These are phyloP conservation scores for Rhinogobio ventralis DNA, from an alignment of 2,797 vertebrate genomes.

Conservation along the genomic window DNA sequence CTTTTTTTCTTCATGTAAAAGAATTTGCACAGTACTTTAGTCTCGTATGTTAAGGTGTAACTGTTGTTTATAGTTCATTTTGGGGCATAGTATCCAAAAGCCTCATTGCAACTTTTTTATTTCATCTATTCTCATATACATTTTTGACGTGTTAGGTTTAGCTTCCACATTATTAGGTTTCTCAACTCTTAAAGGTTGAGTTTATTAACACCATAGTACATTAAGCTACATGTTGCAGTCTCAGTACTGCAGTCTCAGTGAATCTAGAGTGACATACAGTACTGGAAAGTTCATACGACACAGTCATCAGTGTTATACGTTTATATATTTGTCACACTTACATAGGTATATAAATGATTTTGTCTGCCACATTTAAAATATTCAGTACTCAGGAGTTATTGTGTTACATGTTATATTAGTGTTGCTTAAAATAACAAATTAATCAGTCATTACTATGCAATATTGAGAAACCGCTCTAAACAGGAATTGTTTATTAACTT, in stretches of 20 bases:
- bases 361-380: conserved; percentile 61
- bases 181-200: conserved; percentile 33
- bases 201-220: conserved; percentile 40
- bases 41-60: not conserved
- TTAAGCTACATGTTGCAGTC: conserved; percentile 51
- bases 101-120: not conserved
- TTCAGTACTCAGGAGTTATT: conserved; percentile 79
- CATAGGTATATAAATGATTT: conserved; percentile 49
- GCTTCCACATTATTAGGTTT: conserved; percentile 25
- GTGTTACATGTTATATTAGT: conserved; percentile 60
- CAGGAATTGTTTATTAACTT: conserved; percentile 57
- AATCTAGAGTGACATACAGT: conserved; percentile 10
- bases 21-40: conserved; percentile 31
- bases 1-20: conserved; percentile 11
- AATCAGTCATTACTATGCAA: conserved; percentile 77
- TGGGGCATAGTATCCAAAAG: not conserved
- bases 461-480: conserved; percentile 62
- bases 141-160: conserved; percentile 28
- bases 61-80: conserved; percentile 19
- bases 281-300: conserved; percentile 49
- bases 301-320: conserved; percentile 69
- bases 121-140: conserved; percentile 26
- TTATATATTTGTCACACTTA: conserved; percentile 46
- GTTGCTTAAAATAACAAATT: conserved; percentile 67
- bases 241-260: conserved; percentile 24